These are phyloP conservation scores for Dipodomys spectabilis DNA, from an alignment of 2,113 vertebrate genomes.

Conservation along the genomic window DNA sequence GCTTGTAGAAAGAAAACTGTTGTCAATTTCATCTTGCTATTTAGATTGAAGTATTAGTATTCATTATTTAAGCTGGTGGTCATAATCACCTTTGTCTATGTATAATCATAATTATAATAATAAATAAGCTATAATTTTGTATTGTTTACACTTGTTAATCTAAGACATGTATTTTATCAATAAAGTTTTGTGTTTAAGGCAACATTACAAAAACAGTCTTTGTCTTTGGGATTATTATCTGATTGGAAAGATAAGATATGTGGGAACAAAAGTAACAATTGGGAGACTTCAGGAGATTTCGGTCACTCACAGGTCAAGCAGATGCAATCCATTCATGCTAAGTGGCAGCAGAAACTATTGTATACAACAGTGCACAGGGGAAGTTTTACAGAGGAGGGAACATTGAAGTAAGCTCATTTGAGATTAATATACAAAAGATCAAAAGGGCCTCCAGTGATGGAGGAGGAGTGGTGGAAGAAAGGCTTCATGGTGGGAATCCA, in stretches of 20 bases:
- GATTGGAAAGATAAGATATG: constrained; percentile 13
- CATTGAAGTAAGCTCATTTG: background rate
- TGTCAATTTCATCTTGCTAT: constrained; percentile 54
- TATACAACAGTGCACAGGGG: background rate
- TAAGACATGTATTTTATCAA: constrained; percentile 64
- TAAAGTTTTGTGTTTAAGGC: constrained; percentile 70
- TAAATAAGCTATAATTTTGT: constrained; percentile 69
- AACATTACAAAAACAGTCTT: constrained; percentile 12
- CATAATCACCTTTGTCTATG: too few relatives aligned
- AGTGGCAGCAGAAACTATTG: background rate
- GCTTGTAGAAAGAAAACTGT: constrained; percentile 54
- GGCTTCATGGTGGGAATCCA: background rate
- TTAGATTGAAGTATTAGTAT: constrained; percentile 63
- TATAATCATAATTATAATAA: constrained; percentile 40
- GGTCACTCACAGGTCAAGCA: background rate
- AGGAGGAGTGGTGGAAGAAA: background rate
- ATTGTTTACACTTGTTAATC: constrained; percentile 67
- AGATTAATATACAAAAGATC: background rate
- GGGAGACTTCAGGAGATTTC: background rate
- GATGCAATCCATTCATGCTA: background rate
- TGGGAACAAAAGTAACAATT: constrained; percentile 1
- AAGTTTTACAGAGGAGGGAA: background rate
- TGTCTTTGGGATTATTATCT: constrained; percentile 45
- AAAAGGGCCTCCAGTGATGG: background rate
- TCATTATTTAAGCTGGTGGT: constrained; percentile 52